A percentile compares a stretch with the other conserved stretches of the same genome.
These are phyloP conservation scores for Myotis vivesi DNA, from an alignment of 2,797 vertebrate species.

Conservation along the genomic window DNA sequence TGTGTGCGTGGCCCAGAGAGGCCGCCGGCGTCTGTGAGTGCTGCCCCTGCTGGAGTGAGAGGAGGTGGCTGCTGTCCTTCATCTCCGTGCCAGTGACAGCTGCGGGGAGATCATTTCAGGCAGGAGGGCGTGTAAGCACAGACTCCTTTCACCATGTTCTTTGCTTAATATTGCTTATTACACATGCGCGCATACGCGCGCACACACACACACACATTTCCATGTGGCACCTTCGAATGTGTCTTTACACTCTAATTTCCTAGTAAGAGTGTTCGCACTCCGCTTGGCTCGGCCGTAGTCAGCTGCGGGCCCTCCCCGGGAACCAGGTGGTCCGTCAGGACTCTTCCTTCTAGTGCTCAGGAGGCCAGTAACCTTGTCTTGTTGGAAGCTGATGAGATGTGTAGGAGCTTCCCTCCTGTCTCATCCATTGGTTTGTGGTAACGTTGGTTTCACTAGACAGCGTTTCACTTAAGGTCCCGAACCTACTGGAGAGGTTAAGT, in stretches of 20 bases:
- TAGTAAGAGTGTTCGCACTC: too few relatives aligned
- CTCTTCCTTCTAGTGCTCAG: neutral
- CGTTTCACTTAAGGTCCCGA: neutral
- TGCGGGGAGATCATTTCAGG: neutral
- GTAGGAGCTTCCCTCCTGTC: fast-evolving
- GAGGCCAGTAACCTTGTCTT: neutral
- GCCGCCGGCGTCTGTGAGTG: neutral
- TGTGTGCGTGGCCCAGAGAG: neutral
- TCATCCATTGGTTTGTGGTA: too few relatives aligned
- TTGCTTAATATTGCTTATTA: neutral
- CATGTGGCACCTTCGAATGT: neutral
- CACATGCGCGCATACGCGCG: too few relatives aligned
- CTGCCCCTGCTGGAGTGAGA: neutral
- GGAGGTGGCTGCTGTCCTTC: neutral
- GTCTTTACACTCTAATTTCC: neutral
- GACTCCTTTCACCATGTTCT: neutral
- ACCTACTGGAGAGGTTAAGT: too few relatives aligned
- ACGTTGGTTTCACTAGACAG: neutral
- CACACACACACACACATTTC: neutral
- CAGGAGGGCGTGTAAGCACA: neutral
- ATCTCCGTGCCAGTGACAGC: neutral
- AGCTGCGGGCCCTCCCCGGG: neutral
- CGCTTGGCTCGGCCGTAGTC: fast-evolving
- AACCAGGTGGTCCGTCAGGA: fast-evolving
- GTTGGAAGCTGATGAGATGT: too few relatives aligned